Evolutionary conservation across 1,140 invertebrate species (phyloP).

Genomic region (Melipona quadrifasciata): DNA sequence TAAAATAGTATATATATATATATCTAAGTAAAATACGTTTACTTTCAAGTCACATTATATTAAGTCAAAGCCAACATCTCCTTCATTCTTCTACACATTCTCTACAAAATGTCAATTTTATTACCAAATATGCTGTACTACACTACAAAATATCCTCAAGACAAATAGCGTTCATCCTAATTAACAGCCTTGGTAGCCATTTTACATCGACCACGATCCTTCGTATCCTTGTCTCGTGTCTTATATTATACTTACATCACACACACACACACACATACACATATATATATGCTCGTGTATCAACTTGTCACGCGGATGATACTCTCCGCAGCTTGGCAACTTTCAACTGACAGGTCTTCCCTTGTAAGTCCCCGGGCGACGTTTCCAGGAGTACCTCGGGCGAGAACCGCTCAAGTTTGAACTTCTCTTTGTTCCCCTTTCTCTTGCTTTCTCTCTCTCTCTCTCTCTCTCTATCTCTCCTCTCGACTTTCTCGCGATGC

Average conservation of each 20-base stretch:
- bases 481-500: not conserved
- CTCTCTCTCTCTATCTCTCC: too few relatives aligned
- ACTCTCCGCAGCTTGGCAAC: constrained; percentile 46
- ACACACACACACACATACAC: not conserved
- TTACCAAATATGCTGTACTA: too few relatives aligned
- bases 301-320: constrained; percentile 58
- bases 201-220: not conserved
- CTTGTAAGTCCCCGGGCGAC: constrained; percentile 57
- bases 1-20: too few relatives aligned
- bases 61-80: too few relatives aligned
- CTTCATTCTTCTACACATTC: too few relatives aligned
- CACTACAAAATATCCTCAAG: too few relatives aligned
- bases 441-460: not conserved
- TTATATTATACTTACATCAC: not conserved
- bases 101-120: too few relatives aligned
- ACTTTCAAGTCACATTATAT: too few relatives aligned
- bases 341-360: constrained; percentile 49
- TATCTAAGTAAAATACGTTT: too few relatives aligned
- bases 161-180: not conserved
- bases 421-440: constrained; percentile 25
- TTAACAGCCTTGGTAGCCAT: constrained; percentile 1
- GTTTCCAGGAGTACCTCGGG: constrained; percentile 45
- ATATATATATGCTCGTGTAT: constrained; percentile 5
- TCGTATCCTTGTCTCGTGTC: not conserved
- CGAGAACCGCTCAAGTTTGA: constrained; percentile 52